phyloP scores from a whole-genome alignment of 2,888 invertebrate species.

The Strigamia crassipes region DNA sequence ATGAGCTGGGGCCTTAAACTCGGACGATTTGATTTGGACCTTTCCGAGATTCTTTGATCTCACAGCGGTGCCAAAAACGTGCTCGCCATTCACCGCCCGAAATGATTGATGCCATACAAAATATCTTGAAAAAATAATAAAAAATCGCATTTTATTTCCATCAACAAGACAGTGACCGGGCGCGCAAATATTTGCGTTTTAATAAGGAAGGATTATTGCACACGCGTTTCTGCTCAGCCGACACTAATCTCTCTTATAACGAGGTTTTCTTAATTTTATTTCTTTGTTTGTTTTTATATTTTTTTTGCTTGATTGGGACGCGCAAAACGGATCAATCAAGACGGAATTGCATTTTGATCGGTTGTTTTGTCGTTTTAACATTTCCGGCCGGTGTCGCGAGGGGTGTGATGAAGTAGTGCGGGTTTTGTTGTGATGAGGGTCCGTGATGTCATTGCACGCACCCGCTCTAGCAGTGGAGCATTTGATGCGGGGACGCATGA shows the following conservation, averaged over 20 bases:
- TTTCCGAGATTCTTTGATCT: neutral
- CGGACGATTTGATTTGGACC: neutral
- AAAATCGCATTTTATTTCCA: neutral
- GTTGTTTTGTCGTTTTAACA: neutral
- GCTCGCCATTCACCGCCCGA: neutral
- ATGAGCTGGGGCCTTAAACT: neutral
- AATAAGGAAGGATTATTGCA: slow-evolving; percentile 31
- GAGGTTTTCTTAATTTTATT: neutral
- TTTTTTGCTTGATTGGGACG: neutral
- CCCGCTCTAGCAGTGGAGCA: slow-evolving; percentile 15
- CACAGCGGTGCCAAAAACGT: slow-evolving; percentile 17
- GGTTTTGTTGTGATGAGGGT: slow-evolving; percentile 27
- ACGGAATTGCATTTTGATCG: neutral
- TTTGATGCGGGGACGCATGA: slow-evolving; percentile 37
- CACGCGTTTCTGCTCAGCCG: slow-evolving; percentile 12
- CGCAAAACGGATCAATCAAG: neutral
- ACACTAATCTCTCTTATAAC: neutral
- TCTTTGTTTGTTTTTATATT: neutral
- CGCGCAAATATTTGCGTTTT: neutral
- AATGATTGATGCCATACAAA: neutral
- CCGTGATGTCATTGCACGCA: slow-evolving; percentile 33
- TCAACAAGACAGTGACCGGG: neutral
- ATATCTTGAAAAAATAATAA: neutral
- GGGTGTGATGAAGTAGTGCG: neutral
- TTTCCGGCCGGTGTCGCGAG: neutral